Conservation (phyloP, 2,797 vertebrate species). For the Oceanodroma leucorhoa region DNA sequence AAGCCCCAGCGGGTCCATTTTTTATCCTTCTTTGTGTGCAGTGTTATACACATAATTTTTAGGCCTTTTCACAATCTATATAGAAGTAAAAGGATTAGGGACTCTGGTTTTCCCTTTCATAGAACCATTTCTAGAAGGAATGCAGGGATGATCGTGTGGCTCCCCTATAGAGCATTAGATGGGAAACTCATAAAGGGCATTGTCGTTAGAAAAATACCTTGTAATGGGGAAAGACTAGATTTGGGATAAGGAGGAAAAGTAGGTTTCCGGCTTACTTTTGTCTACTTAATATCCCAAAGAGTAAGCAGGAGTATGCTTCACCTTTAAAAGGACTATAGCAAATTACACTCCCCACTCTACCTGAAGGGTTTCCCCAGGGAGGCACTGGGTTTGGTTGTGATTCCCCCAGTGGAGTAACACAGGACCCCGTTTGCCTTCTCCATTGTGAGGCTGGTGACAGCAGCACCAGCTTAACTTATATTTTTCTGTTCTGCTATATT, state of each 20-base stretch:
- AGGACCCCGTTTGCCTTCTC: background rate
- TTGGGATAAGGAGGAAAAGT: background rate
- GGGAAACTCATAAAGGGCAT: background rate
- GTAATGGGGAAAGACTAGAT: background rate
- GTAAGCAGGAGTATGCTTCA: background rate
- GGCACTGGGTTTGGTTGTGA: accelerated
- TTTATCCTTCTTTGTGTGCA: background rate
- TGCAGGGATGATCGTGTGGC: background rate
- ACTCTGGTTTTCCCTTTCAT: background rate
- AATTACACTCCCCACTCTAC: background rate
- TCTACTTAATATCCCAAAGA: background rate
- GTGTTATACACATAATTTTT: background rate
- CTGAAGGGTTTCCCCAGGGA: background rate
- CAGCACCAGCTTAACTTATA: background rate
- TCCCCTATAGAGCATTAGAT: background rate
- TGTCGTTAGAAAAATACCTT: background rate
- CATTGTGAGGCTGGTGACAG: background rate
- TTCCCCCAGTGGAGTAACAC: background rate
- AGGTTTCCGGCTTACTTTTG: background rate
- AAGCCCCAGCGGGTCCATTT: background rate
- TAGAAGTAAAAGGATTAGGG: background rate
- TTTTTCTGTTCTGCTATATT: background rate
- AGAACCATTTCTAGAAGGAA: background rate
- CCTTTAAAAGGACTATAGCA: background rate
- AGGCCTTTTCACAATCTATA: background rate